A percentile compares a stretch with the other conserved stretches of the same genome.
phyloP scores from a whole-genome alignment of 2,888 invertebrate genomes.

The Drosophila demipolita region DNA sequence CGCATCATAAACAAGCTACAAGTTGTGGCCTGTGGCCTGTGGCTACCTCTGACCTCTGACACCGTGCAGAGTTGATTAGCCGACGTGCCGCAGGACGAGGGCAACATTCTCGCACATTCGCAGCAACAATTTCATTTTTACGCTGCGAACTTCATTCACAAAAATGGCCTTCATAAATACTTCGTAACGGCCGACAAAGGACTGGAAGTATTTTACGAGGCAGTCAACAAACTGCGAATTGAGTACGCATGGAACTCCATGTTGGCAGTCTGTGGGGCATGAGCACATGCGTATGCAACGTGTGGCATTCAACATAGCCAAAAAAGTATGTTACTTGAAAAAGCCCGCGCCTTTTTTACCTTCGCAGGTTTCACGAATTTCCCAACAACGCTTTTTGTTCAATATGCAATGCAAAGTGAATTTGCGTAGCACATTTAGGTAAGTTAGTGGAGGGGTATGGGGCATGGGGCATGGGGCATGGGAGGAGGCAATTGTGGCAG shows the following conservation, averaged over 20 bases:
- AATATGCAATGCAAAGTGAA: constrained; percentile 69
- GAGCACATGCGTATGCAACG: constrained; percentile 21
- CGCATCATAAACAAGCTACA: constrained; percentile 40
- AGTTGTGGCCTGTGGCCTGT: constrained; percentile 12
- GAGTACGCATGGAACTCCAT: constrained; percentile 1
- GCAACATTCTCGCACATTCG: constrained; percentile 22
- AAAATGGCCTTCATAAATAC: constrained; percentile 42
- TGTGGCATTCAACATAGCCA: constrained; percentile 20
- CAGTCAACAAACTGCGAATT: constrained; percentile 51
- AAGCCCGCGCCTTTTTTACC: constrained; percentile 28
- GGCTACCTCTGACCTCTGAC: constrained; percentile 44
- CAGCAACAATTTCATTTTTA: constrained; percentile 19
- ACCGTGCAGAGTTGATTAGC: constrained; percentile 39
- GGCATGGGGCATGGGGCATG: neutral
- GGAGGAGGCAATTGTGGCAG: neutral
- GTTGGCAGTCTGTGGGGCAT: neutral
- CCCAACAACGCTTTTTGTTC: constrained; percentile 46
- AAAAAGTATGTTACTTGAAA: constrained; percentile 10
- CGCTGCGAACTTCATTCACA: constrained; percentile 70
- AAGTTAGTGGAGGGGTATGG: too few relatives aligned
- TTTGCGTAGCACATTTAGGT: constrained; percentile 37
- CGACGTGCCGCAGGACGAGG: constrained; percentile 20
- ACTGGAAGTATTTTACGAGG: constrained; percentile 54
- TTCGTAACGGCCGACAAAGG: constrained; percentile 4
- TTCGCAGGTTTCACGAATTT: constrained; percentile 35